phyloP scores from a whole-genome alignment of 2,797 vertebrate genomes.

The Craterocephalus amniculus region DNA sequence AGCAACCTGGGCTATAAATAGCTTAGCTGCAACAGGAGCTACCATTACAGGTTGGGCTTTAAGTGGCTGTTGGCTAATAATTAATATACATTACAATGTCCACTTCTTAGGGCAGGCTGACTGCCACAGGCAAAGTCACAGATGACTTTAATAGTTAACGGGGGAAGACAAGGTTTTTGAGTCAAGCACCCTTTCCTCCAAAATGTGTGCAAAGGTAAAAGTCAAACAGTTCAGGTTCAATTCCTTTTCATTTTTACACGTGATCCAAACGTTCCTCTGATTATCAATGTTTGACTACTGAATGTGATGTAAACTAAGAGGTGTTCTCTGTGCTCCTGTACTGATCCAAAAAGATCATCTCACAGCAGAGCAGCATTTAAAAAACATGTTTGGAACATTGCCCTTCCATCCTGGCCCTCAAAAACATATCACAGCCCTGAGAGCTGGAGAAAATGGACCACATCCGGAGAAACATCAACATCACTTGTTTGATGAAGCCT shows the following conservation, averaged over 20 bases:
- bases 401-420: background rate
- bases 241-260: background rate
- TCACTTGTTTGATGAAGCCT: conserved; percentile 36
- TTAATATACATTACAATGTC: conserved; percentile 78
- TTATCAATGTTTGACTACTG: conserved; percentile 5
- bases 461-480: conserved; percentile 45
- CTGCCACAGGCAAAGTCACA: conserved; percentile 53
- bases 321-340: background rate
- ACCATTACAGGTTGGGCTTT: conserved; percentile 66
- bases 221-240: background rate
- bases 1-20: conserved; percentile 76
- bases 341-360: conserved; percentile 27
- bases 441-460: conserved; percentile 32
- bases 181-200: background rate
- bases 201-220: background rate
- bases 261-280: background rate
- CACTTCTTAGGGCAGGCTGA: conserved; percentile 50
- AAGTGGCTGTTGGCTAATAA: conserved; percentile 81
- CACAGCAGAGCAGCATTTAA: conserved; percentile 13
- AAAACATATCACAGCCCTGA: conserved; percentile 20
- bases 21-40: conserved; percentile 73
- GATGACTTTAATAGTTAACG: conserved; percentile 54
- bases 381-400: conserved; percentile 18
- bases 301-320: background rate
- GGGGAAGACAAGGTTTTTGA: conserved; percentile 4